A percentile compares a stretch with the other conserved stretches of the same genome.
phyloP scores from a whole-genome alignment of 2,888 invertebrate species.

The Balanococcus diminutus region DNA sequence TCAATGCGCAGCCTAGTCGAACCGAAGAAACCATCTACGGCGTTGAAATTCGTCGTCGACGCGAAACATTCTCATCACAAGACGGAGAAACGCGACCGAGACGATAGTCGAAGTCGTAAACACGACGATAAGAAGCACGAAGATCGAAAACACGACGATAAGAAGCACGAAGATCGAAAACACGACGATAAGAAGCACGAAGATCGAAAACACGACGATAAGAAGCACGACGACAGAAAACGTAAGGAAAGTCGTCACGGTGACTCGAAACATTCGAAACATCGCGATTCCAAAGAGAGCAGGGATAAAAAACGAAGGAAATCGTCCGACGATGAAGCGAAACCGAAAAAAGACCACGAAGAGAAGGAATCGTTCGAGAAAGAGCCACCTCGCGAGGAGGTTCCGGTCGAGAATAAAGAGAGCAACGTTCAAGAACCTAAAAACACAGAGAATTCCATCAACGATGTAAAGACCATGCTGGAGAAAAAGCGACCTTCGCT shows the following conservation, averaged over 20 bases:
- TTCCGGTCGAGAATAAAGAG: neutral
- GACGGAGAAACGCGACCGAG: constrained; percentile 8
- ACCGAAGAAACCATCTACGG: constrained; percentile 17
- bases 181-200: constrained; percentile 56
- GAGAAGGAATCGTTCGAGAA: constrained; percentile 58
- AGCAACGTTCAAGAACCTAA: constrained; percentile 59
- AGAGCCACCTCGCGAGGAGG: constrained; percentile 5
- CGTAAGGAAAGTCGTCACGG: constrained; percentile 54
- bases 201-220: constrained; percentile 55
- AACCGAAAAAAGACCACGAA: constrained; percentile 59
- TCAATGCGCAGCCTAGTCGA: constrained; percentile 42
- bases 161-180: neutral
- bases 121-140: constrained; percentile 56
- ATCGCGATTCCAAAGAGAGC: constrained; percentile 47
- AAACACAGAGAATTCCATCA: constrained; percentile 60
- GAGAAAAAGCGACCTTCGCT: constrained; percentile 73
- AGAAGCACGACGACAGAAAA: neutral
- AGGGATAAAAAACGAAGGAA: constrained; percentile 55
- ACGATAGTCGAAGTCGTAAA: too few species aligned
- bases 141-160: constrained; percentile 53
- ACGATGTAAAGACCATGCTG: constrained; percentile 58
- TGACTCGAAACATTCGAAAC: constrained; percentile 24
- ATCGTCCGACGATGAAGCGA: constrained; percentile 57
- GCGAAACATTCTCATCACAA: constrained; percentile 21
- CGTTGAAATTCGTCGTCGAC: constrained; percentile 28